A percentile compares a stretch with the other conserved stretches of the same genome.
Evolutionary conservation across 2,888 invertebrate genomes (phyloP).

Genomic region (Drosophila pseudotakahashii): DNA sequence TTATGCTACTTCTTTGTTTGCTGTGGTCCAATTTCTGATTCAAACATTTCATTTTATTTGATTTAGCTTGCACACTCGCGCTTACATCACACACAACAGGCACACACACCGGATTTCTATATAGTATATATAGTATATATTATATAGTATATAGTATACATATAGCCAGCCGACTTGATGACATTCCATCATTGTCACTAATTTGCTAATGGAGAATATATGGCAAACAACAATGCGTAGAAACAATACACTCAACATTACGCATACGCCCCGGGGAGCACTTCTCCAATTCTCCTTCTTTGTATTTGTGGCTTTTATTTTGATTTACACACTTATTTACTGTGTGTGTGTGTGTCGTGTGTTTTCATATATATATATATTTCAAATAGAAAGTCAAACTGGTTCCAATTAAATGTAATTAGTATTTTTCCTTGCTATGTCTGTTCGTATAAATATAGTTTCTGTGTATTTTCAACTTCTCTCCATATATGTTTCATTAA

Average conservation of each 20-base stretch:
- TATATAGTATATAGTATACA: background rate
- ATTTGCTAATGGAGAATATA: slow-evolving; percentile 40
- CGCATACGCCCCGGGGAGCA: slow-evolving; percentile 24
- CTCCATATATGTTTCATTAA: slow-evolving; percentile 13
- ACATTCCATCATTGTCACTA: slow-evolving; percentile 40
- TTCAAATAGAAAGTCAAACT: slow-evolving; percentile 15
- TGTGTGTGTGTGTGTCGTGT: slow-evolving; percentile 4
- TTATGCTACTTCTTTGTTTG: slow-evolving; percentile 28
- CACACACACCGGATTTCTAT: slow-evolving; percentile 24
- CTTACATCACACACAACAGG: slow-evolving; percentile 25
- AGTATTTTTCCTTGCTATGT: slow-evolving; percentile 7
- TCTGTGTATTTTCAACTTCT: slow-evolving; percentile 20
- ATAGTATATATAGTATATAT: background rate
- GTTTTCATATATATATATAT: background rate
- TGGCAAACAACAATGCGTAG: slow-evolving; percentile 33
- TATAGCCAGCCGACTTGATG: slow-evolving; percentile 21
- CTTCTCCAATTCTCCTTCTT: slow-evolving; percentile 6
- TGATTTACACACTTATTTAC: slow-evolving; percentile 40
- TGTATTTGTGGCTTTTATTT: slow-evolving; percentile 26
- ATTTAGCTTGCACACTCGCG: slow-evolving; percentile 43
- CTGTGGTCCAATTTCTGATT: slow-evolving; percentile 72
- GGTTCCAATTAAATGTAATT: slow-evolving; percentile 13
- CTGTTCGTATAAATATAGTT: slow-evolving; percentile 54
- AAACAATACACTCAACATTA: slow-evolving; percentile 35
- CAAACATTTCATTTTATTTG: slow-evolving; percentile 56